These are phyloP conservation scores for Uloborus diversus DNA, from an alignment of 1,140 invertebrate genomes.

Conservation along the genomic window DNA sequence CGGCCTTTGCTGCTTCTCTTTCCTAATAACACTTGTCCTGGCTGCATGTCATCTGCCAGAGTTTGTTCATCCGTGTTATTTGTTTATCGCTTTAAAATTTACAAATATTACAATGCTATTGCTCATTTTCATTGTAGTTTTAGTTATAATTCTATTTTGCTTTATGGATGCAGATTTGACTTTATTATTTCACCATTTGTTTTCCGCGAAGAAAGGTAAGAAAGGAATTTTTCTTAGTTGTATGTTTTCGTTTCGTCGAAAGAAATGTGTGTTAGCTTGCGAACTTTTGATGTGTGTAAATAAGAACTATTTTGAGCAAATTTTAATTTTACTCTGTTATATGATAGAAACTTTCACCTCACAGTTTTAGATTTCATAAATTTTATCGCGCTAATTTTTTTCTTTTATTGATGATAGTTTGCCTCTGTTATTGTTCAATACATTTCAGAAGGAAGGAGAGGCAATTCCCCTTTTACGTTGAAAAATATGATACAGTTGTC, in stretches of 20 bases:
- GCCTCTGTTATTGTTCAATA: too few species aligned
- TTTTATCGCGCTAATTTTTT: background rate
- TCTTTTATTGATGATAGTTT: background rate
- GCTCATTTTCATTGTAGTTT: background rate
- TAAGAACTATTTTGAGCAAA: background rate
- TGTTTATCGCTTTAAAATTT: too few species aligned
- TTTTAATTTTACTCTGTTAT: background rate
- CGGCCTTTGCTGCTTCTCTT: too few species aligned
- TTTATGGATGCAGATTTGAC: conserved; percentile 30
- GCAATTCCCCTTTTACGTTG: too few species aligned
- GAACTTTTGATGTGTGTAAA: background rate
- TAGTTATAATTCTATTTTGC: background rate
- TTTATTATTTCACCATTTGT: conserved; percentile 17
- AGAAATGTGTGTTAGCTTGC: too few species aligned
- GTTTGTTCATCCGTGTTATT: too few species aligned
- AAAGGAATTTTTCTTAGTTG: background rate
- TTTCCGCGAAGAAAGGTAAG: background rate
- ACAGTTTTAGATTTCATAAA: background rate
- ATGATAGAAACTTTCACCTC: background rate
- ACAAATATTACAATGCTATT: too few species aligned
- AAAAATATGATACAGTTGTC: too few species aligned
- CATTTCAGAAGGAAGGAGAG: too few species aligned
- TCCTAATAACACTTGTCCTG: too few species aligned
- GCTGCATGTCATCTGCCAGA: too few species aligned
- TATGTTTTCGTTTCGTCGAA: too few species aligned